Evolutionary conservation across 2,113 vertebrate genomes (phyloP).

Genomic region (Raja brachyura): DNA sequence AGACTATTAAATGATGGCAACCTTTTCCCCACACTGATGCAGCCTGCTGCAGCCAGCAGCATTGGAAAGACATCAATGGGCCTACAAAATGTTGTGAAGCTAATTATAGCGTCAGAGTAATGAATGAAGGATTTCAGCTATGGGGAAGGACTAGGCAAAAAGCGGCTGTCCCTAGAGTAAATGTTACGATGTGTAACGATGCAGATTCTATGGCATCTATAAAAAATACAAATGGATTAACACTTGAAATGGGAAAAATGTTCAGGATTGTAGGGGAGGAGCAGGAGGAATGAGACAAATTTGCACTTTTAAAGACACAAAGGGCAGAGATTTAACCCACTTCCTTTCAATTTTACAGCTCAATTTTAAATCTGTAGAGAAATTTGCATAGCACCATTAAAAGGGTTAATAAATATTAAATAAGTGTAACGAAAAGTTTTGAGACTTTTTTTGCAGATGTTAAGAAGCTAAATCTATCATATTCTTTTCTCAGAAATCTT

Average conservation of each 20-base stretch:
- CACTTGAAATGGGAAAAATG: not conserved
- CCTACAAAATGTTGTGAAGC: not conserved
- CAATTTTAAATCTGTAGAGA: not conserved
- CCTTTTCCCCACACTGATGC: not conserved
- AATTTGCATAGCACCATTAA: not conserved
- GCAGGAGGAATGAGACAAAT: not conserved
- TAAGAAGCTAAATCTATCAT: not conserved
- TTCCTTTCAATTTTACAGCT: not conserved
- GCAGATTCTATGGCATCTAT: not conserved
- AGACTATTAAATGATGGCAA: slow-evolving; percentile 17
- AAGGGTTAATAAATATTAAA: not conserved
- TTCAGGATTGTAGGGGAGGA: not conserved
- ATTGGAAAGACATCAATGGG: not conserved
- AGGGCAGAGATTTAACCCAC: not conserved
- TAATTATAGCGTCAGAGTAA: not conserved
- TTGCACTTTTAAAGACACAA: not conserved
- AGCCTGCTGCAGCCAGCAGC: not conserved
- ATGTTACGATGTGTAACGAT: not conserved
- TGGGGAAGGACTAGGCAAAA: not conserved
- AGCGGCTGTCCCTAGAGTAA: not conserved
- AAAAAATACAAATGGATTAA: not conserved
- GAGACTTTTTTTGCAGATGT: not conserved
- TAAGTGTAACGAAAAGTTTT: not conserved
- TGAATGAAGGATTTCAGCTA: not conserved
- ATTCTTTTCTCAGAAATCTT: not conserved